Base-by-base conservation (phyloP, 2,797 vertebrate species). In the Hafferia zeledoni region DNA sequence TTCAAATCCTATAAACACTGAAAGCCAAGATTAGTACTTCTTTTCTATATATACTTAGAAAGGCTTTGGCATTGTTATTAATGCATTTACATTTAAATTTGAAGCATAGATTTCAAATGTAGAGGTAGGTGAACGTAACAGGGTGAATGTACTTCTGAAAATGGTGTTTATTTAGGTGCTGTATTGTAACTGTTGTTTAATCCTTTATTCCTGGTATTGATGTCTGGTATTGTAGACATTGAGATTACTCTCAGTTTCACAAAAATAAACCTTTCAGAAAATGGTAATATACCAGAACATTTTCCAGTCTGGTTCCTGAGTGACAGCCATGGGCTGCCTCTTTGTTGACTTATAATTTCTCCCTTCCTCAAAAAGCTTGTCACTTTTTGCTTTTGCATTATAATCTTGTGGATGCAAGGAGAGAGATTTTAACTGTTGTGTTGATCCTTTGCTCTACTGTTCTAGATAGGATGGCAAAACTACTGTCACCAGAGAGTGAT, bases 271-370 rank as follows among this genome's bases (percentile, higher is more conserved):
- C 13, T 69, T 89, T 56, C 41, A 74, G 56, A 89, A 93, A 82
- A 90, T 63, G 0, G 43, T 89, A 89, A 91, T 82, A 86, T 33
- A 79, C 16, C 44, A 90, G 88, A 82, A 84, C 33, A 57, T 76
- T 95, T 96, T 89, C 23, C 74, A 79, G 80, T 84, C 90, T 93
- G 37, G 12, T 83, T 91, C 67, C 31, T 84, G 77, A 93, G 33
- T 95, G 86, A 95, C 81, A 87, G 67, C 52, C 1, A 14, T 90
- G 27, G 91, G 72, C 55, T 94, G 77, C 53, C 78, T 91, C 52
- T 77, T 72, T 90, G 43, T 94, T 43, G 61, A 77, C 22, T 86
- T 57, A 16, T 37, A 79, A 86, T 78, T 91, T 94, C 35, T 88
- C 55, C 46, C 17, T 89, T 85, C 65, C 35, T 87, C 44, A 80